phyloP scores from a whole-genome alignment of 1,140 invertebrate genomes.

The Drosophila navojoa region DNA sequence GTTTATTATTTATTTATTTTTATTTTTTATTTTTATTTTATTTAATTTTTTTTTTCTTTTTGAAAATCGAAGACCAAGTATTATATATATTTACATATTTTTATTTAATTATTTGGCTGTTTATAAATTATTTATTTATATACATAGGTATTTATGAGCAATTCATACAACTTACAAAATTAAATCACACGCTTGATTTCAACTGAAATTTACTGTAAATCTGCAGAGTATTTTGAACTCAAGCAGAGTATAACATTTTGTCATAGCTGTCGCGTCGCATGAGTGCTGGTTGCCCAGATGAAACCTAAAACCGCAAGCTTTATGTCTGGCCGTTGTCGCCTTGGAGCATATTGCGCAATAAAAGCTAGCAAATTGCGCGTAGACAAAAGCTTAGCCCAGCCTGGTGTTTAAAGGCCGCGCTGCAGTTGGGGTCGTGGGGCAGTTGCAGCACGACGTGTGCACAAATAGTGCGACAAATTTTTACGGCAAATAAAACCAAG shows the following conservation, averaged over 20 bases:
- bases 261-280: background rate
- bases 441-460: background rate
- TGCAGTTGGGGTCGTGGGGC: constrained; percentile 3
- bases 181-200: too few relatives aligned
- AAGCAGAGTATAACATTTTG: background rate
- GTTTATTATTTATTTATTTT: too few relatives aligned
- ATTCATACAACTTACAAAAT: too few relatives aligned
- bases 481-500: constrained; percentile 29
- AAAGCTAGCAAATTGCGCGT: constrained; percentile 28
- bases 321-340: constrained; percentile 57
- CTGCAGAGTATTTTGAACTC: background rate
- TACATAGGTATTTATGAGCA: too few relatives aligned
- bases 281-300: background rate
- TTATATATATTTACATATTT: too few relatives aligned
- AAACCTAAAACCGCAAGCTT: constrained; percentile 35
- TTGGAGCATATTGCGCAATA: constrained; percentile 42
- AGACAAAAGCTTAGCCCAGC: constrained; percentile 32
- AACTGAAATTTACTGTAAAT: too few relatives aligned
- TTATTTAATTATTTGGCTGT: too few relatives aligned
- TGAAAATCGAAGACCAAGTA: too few relatives aligned
- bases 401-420: constrained; percentile 3
- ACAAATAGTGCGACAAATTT: constrained; percentile 10
- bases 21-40: too few relatives aligned
- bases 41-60: too few relatives aligned
- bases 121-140: too few relatives aligned